Conservation (phyloP, 2,113 vertebrate genomes). For the Lagopus muta region DNA sequence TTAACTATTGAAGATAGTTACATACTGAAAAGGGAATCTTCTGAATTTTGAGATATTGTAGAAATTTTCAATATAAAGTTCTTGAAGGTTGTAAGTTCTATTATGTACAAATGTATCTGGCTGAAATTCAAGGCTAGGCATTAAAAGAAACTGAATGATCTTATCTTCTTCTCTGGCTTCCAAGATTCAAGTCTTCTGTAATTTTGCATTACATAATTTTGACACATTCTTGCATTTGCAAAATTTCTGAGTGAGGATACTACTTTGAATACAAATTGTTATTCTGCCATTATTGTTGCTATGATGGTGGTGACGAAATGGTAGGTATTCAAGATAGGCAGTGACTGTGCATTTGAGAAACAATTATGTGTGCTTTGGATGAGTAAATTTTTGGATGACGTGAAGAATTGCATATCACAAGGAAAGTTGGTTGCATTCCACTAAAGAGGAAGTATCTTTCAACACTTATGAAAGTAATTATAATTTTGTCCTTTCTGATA, state of each 20-base stretch:
- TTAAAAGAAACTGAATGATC: background rate
- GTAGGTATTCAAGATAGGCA: background rate
- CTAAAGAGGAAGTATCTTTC: background rate
- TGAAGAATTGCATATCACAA: background rate
- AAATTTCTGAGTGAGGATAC: background rate
- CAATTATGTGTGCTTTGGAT: background rate
- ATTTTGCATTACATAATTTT: background rate
- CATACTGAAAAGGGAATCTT: background rate
- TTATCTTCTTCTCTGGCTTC: background rate
- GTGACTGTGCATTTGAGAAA: background rate
- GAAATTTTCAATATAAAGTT: background rate
- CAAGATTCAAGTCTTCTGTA: background rate
- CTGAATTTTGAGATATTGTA: background rate
- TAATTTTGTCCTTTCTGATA: background rate
- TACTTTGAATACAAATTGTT: background rate
- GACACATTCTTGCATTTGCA: background rate
- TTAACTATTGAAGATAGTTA: background rate
- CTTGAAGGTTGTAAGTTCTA: background rate
- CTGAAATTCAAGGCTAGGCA: background rate
- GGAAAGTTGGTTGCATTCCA: background rate
- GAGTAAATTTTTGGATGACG: background rate
- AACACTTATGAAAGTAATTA: background rate
- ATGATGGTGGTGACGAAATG: background rate
- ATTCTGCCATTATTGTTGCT: background rate
- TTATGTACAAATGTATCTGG: background rate